Evolutionary conservation across 2,113 vertebrate genomes (phyloP).

Genomic region (Lepus americanus): DNA sequence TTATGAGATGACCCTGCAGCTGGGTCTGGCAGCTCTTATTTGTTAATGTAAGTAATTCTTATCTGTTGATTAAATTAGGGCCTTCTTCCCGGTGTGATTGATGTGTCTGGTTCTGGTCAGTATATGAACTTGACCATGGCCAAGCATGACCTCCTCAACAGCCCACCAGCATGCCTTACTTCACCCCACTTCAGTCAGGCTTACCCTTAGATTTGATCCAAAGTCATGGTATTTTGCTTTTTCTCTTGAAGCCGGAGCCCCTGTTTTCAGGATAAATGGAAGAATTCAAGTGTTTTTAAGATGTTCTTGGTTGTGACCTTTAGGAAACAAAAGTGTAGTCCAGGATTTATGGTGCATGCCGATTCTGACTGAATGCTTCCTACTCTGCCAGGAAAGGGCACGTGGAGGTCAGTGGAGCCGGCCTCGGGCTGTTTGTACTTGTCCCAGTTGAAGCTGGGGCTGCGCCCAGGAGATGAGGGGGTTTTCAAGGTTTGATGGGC

Average conservation of each 20-base stretch:
- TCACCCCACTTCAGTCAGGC: not conserved
- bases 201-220: slow-evolving; percentile 25
- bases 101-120: not conserved
- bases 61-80: slow-evolving; percentile 30
- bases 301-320: slow-evolving; percentile 56
- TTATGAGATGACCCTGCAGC: not conserved
- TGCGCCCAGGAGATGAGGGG: not conserved
- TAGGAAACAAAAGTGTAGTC: slow-evolving; percentile 39
- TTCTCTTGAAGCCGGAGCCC: not conserved
- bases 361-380: not conserved
- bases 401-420: not conserved
- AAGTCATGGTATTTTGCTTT: slow-evolving; percentile 43
- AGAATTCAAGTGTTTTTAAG: slow-evolving; percentile 33
- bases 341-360: not conserved
- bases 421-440: not conserved
- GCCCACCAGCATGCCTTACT: not conserved
- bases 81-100: not conserved
- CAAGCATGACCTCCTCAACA: slow-evolving; percentile 34
- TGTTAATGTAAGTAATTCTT: slow-evolving; percentile 50
- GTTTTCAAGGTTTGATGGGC: not conserved
- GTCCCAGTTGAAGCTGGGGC: not conserved
- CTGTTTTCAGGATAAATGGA: slow-evolving; percentile 54
- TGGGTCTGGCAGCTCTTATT: not conserved
- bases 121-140: not conserved
- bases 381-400: not conserved